Evolutionary conservation across 92 coral and sea anemone species (phyloP).

Genomic region (Epizoanthus ramosus): DNA sequence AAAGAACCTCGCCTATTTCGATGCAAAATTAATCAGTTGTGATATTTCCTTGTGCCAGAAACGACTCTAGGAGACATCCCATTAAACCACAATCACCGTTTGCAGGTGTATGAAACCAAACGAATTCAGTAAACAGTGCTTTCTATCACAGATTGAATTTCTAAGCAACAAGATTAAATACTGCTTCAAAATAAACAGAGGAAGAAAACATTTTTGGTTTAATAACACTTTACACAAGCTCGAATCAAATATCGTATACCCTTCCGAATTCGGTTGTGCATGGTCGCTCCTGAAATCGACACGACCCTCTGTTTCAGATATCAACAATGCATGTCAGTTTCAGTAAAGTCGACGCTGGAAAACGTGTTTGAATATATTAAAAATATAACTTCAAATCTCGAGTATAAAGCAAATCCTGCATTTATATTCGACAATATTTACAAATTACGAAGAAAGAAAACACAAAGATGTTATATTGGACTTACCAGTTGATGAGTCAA

Average conservation of each 20-base stretch:
- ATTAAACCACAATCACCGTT: constrained; percentile 13
- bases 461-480: background rate
- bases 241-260: too few relatives aligned
- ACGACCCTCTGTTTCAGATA: too few relatives aligned
- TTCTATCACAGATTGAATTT: background rate
- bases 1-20: constrained; percentile 22
- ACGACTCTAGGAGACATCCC: background rate
- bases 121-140: background rate
- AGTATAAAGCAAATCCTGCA: background rate
- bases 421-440: constrained; percentile 7
- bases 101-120: constrained; percentile 11
- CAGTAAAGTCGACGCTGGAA: background rate
- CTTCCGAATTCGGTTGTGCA: too few relatives aligned
- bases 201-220: too few relatives aligned
- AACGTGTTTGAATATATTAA: background rate
- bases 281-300: too few relatives aligned
- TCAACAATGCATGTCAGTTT: too few relatives aligned
- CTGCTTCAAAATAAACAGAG: too few relatives aligned
- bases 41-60: constrained; percentile 4
- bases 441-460: background rate
- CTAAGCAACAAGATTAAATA: too few relatives aligned
- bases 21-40: constrained; percentile 17
- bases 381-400: background rate
- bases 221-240: too few relatives aligned
- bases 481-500: constrained; percentile 85